phyloP scores from a whole-genome alignment of 2,888 invertebrate genomes.

The Apamea epomidion region DNA sequence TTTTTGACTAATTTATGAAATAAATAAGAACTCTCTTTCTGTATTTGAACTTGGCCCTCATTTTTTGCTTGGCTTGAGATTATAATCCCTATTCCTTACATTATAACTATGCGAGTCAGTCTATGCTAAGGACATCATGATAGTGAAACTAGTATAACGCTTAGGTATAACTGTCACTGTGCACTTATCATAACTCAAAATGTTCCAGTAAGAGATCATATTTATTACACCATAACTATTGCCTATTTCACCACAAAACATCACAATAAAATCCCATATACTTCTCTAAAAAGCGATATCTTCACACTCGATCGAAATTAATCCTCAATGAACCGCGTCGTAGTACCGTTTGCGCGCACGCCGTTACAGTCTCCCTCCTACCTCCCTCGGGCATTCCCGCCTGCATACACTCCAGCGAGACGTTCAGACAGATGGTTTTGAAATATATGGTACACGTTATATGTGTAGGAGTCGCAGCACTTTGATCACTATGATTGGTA shows the following conservation, averaged over 20 bases:
- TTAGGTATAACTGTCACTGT: neutral
- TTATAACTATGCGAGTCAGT: neutral
- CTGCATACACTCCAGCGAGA: neutral
- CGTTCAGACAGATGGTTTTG: neutral
- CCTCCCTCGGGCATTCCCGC: conserved; percentile 43
- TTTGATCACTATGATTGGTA: neutral
- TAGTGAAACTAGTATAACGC: neutral
- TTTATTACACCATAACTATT: neutral
- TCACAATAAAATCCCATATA: conserved; percentile 28
- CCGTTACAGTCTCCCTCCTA: conserved; percentile 57
- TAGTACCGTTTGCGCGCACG: conserved; percentile 57
- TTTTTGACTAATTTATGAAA: neutral
- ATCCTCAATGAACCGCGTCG: conserved; percentile 60
- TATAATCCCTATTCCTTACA: neutral
- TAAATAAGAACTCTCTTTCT: neutral
- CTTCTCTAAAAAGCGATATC: conserved; percentile 24
- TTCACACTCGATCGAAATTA: conserved; percentile 47
- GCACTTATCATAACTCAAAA: too few relatives aligned
- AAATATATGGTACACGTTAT: neutral
- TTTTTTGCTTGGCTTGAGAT: neutral
- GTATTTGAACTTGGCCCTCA: neutral
- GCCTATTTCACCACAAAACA: neutral
- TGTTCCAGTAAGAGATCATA: neutral
- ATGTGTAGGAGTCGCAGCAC: neutral
- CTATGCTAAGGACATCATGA: neutral